Evolutionary conservation across 1,140 invertebrate genomes (phyloP).

Genomic region (Calephelis nemesis): DNA sequence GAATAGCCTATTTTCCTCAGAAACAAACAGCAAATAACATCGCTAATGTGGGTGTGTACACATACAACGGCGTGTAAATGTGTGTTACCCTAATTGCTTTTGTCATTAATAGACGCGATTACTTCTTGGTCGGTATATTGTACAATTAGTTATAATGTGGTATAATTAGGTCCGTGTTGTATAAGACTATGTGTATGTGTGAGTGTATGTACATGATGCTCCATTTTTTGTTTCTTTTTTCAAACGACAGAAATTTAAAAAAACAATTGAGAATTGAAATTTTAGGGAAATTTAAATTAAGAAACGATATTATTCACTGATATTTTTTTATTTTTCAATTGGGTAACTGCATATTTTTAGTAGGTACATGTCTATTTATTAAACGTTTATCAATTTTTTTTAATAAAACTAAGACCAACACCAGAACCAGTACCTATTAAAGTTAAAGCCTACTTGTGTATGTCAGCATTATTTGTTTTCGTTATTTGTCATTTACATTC

Average conservation of each 20-base stretch:
- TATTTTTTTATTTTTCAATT: too few relatives aligned
- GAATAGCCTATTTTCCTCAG: conserved; percentile 1
- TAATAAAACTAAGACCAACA: too few relatives aligned
- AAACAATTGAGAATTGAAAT: too few relatives aligned
- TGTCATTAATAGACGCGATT: conserved; percentile 77
- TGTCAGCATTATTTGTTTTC: too few relatives aligned
- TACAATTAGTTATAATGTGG: conserved; percentile 77
- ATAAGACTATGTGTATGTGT: conserved; percentile 35
- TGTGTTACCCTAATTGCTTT: conserved; percentile 75
- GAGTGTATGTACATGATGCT: conserved; percentile 27
- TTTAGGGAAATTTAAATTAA: too few relatives aligned
- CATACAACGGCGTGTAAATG: conserved; percentile 30
- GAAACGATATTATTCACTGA: too few relatives aligned
- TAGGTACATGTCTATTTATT: too few relatives aligned
- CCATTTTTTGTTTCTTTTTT: conserved; percentile 8
- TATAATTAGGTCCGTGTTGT: conserved; percentile 63
- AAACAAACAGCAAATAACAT: conserved; percentile 27
- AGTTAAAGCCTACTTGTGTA: too few relatives aligned
- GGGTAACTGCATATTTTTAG: too few relatives aligned
- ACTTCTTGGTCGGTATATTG: conserved; percentile 71
- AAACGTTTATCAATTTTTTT: too few relatives aligned
- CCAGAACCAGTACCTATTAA: too few relatives aligned
- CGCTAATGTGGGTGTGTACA: conserved; percentile 21
- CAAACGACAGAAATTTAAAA: background rate
- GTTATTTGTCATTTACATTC: too few relatives aligned